Percentiles rank a stretch among this genome's conserved stretches.
Evolutionary conservation across 2,797 vertebrate species (phyloP).

Genomic region (Atherinosoma microstoma): DNA sequence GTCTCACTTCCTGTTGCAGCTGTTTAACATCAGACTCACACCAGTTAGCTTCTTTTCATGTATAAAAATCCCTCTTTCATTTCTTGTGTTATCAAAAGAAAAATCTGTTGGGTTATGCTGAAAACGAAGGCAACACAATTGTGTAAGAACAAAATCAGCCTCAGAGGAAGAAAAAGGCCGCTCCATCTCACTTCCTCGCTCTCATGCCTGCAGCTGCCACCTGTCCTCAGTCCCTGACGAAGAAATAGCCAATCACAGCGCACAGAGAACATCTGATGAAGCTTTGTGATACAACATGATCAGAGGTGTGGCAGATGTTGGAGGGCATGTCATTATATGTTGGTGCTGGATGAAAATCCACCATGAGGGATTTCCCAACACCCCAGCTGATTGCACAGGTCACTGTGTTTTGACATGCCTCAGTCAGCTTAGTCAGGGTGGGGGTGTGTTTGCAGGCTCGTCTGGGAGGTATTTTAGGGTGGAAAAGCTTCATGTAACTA

Average conservation of each 20-base stretch:
- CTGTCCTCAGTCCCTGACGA: conserved; percentile 53
- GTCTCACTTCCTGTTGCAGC: conserved; percentile 64
- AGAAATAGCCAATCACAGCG: conserved; percentile 25
- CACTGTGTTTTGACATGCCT: conserved; percentile 43
- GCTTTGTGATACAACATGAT: neutral
- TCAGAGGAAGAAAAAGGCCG: neutral
- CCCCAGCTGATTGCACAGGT: conserved; percentile 27
- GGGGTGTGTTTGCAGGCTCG: conserved; percentile 35
- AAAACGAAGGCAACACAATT: neutral
- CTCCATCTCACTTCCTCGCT: conserved; percentile 5
- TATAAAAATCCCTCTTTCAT: neutral
- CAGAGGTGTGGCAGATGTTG: neutral
- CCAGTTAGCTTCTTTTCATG: neutral
- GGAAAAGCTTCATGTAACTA: conserved; percentile 2
- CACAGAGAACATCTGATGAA: conserved; percentile 26
- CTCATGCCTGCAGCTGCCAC: conserved; percentile 45
- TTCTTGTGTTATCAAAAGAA: neutral
- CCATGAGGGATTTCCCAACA: conserved; percentile 47
- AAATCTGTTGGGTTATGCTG: too few relatives aligned
- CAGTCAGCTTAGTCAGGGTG: neutral
- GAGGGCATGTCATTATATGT: neutral
- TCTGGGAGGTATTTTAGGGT: conserved; percentile 33
- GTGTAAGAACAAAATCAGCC: neutral
- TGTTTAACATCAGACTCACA: neutral
- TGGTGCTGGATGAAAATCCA: conserved; percentile 34